Base-by-base conservation (phyloP, 1,140 invertebrate genomes). In the Dicyema japonicum region DNA sequence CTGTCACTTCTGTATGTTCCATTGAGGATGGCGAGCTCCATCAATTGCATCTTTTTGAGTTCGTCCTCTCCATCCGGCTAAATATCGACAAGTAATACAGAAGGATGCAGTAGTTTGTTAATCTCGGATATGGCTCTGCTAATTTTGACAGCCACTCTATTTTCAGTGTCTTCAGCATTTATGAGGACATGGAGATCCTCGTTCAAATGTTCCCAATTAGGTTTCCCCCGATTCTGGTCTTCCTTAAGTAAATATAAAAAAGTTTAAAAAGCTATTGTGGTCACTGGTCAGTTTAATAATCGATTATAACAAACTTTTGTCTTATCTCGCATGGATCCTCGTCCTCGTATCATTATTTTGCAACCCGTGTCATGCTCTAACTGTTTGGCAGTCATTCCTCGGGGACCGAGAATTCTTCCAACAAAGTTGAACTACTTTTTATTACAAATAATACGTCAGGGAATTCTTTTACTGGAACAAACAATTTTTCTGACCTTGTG, bases 341-440 rank as follows among this genome's bases (percentile, higher is more conserved):
- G 75, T 42, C 78, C 78, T 54, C 80, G 62, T 33, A 90, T 74
- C 80, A 90, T 90, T 39, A 90, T 88, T 65, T 88, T 90, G 56
- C 80, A 90, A 41, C 78, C 75, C 36, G 80, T 90, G 60, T 90
- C 78, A 56, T 80, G 70, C 56, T 90, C 80, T 43, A 90, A 56
- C 55, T 90, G 76, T 55, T 90, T 90, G 17, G 80, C 76, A 31
- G 80, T 90, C 78, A 90, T 85, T 34, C 80, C 80, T 38, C 78
- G 60, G 32, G 80, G 80, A 18, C 80, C 80, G 40, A 90, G 58
- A 59, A 90, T 88, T 57, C 80, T 64, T 37, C 80, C 80, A 34
- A 90, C 78, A 50, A 90, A 90, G 57, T 90, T 90, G 55, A 88
- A 90, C 75, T 90, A n/a, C n/a, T n/a, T n/a, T n/a, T n/a, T n/a